phyloP scores from a whole-genome alignment of 2,888 invertebrate genomes.

The Hydrotaea diabolus region DNA sequence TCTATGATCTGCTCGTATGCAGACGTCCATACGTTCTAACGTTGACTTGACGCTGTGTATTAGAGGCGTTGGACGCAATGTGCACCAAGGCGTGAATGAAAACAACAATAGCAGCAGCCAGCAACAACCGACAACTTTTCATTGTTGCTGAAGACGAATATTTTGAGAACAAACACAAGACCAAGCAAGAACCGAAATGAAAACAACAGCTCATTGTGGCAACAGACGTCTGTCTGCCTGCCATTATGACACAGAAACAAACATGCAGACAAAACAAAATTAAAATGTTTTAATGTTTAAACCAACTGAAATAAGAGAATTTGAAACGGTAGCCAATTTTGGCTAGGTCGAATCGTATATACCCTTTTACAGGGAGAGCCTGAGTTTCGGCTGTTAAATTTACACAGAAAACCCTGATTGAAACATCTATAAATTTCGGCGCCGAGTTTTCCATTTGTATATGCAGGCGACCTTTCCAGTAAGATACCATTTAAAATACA shows the following conservation, averaged over 20 bases:
- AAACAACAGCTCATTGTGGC: constrained; percentile 40
- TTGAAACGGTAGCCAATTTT: background rate
- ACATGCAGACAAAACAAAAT: constrained; percentile 40
- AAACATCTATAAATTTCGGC: no score
- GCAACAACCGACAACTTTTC: constrained; percentile 47
- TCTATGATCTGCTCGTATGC: constrained; percentile 7
- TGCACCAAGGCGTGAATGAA: constrained; percentile 22
- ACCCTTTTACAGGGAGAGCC: background rate
- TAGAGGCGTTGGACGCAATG: constrained; percentile 57
- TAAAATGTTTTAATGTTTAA: constrained; percentile 26
- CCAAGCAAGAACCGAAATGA: constrained; percentile 18
- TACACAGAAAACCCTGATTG: no score
- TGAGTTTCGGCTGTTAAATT: no score
- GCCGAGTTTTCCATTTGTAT: no score
- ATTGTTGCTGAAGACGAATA: constrained; percentile 18
- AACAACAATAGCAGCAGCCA: constrained; percentile 17
- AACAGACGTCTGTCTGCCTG: constrained; percentile 55
- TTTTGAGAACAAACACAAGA: constrained; percentile 17
- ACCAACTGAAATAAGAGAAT: background rate
- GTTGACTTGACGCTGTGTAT: constrained; percentile 55
- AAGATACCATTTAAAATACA: no score
- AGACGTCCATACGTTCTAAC: constrained; percentile 29
- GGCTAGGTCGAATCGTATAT: background rate
- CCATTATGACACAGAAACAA: constrained; percentile 54
- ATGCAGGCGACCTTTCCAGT: no score